Base-by-base conservation (phyloP, 2,797 vertebrate genomes). In the Hypotaenidia okinawae region DNA sequence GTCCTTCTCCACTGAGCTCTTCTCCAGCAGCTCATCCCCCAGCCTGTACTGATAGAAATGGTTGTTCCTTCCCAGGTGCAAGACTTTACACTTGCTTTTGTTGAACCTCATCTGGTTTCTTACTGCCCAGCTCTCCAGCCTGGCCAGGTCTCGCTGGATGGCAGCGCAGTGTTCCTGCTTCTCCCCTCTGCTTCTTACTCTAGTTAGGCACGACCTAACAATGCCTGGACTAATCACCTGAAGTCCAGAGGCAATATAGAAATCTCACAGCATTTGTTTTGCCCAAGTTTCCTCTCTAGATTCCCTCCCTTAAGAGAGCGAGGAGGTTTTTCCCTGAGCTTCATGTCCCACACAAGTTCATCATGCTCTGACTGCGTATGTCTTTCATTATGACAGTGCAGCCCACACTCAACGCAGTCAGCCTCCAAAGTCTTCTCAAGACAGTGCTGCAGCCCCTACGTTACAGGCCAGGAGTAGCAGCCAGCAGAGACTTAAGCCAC, bases 291-390 rank as follows among this genome's bases (percentile, higher is more conserved):
- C 76, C 87, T 52, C 75, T 68, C 61, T 47, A 52, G 25, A 41
- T 89, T 89, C 8, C 59, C 66, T 21, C 2, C 9, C 32, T 82
- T 73, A 72, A 89, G 64, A 74, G 21, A 95, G 33, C 15, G 72
- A 33, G 58, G 73, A 78, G 41, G 10, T 74, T 86, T 64, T 70
- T 55, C 5, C 16, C 55, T 43, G 59, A 84, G 7, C 93, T 92
- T 86, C 73, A 0, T 81, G 94, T 94, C 81, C 89, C 91, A 94
- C 93, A 94, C 93, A 64, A 93, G 89, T 94, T 96, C 87, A 62
- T 84, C 91, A 84, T 77, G 75, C 84, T 93, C 95, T 94, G 91
- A 91, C 68, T 80, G 67, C 61, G 11, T 41, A 39, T 90, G 81
- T 27, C 55, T 73, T 70, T 89, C 94, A 76, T 43, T 52, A 11